Percentiles rank a stretch among this genome's conserved stretches.
Evolutionary conservation across 1,140 invertebrate genomes (phyloP).

Genomic region (Dinoponera quadriceps): DNA sequence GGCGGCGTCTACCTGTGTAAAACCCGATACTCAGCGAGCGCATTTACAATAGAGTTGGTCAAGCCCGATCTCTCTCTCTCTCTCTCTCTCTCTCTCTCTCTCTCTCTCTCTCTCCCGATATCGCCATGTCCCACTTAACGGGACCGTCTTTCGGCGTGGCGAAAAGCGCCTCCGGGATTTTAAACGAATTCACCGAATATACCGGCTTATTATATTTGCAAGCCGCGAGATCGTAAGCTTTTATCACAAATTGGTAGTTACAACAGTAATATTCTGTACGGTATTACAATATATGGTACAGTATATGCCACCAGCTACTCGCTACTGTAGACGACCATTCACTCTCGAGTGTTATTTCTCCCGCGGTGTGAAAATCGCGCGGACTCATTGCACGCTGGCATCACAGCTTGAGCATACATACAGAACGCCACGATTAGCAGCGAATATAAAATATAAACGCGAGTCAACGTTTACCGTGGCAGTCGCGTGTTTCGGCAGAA

Average conservation of each 20-base stretch:
- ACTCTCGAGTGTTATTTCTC: not conserved
- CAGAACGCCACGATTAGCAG: too few relatives aligned
- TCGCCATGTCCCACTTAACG: not conserved
- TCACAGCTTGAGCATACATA: too few relatives aligned
- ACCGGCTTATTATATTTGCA: not conserved
- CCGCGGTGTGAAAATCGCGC: too few relatives aligned
- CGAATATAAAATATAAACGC: too few relatives aligned
- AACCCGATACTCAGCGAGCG: slow-evolving; percentile 10
- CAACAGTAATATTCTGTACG: too few relatives aligned
- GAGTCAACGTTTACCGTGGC: too few relatives aligned
- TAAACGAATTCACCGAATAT: not conserved
- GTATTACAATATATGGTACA: too few relatives aligned
- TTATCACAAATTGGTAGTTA: not conserved
- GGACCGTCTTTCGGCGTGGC: not conserved
- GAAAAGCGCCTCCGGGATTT: not conserved
- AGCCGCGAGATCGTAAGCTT: not conserved
- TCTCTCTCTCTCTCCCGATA: not conserved
- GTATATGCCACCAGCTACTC: not conserved
- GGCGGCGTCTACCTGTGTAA: not conserved
- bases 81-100: not conserved
- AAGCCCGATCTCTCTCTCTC: not conserved
- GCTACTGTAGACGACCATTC: slow-evolving; percentile 18
- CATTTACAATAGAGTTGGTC: slow-evolving; percentile 10
- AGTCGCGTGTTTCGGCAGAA: too few relatives aligned
- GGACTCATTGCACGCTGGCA: too few relatives aligned